Evolutionary conservation across 2,797 vertebrate genomes (phyloP), one percentile per base, ranked within the genome.

Genomic region (Leptoclinus maculatus): DNA sequence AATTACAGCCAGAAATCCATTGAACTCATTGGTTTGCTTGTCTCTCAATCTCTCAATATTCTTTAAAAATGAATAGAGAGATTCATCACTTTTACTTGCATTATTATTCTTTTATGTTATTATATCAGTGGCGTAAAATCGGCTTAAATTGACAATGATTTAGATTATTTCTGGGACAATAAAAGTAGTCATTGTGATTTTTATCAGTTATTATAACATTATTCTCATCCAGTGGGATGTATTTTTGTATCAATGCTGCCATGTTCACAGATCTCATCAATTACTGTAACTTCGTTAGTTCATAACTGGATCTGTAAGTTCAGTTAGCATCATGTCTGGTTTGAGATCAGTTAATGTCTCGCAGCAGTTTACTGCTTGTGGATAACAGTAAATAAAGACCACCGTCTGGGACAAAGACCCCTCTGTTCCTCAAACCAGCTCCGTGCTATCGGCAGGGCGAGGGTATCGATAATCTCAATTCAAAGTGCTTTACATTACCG

Each of bases 341-440:
- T 32, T 32, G 29, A 32, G 21, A 32, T 34, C 51, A 3, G 12
- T 23, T 53, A 27, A 53, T 59, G 36, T 32, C 13, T 9, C 1
- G 10, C 69, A 29, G 63, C 45, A 16, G 43, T 54, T 16, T 25
- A 29, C 34, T 58, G 51, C 41, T 29, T 19, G 16, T 54, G 17
- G 21, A 54, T 68, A 23, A 34, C 1, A 25, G 19, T 39, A 25
- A 17, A 23, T 7, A 1, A 1, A 34, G 9, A 45, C 23, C 14
- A 16, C 65, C 68, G 41, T 73, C 27, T 36, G 60, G 29, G 39
- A 72, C 56, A 64, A 70, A 73, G 74, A 67, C 66, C 7, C 34
- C 51, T 69, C 45, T 69, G 71, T 75, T 56, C 39, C 14, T 21
- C 19, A 49, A 49, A 66, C 39, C 54, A 41, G 56, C 29, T 13